Evolutionary conservation across 2,797 vertebrate genomes (phyloP).

Genomic region (Sebastes jordani): DNA sequence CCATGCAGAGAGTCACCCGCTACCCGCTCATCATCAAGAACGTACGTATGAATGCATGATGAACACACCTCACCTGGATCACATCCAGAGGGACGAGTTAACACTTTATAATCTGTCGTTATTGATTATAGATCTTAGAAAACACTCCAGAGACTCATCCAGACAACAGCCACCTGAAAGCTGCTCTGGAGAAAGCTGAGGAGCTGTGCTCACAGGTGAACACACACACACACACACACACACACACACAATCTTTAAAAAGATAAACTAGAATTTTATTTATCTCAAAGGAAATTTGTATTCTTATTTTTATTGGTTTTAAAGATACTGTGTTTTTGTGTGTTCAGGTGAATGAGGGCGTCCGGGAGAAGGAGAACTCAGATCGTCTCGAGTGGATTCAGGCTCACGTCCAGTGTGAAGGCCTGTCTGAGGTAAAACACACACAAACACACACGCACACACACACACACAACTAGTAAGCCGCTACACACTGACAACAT

Average conservation of each 20-base stretch:
- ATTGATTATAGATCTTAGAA: conserved; percentile 87
- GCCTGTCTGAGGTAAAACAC: conserved; percentile 91
- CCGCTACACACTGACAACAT: no score
- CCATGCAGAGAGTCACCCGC: conserved; percentile 97
- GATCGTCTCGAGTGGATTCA: conserved; percentile 99
- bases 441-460: background rate
- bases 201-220: conserved; percentile 91
- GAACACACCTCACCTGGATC: background rate
- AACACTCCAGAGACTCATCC: conserved; percentile 97
- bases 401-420: conserved; percentile 96
- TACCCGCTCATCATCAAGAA: conserved; percentile 99
- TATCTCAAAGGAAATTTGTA: no score
- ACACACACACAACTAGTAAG: background rate
- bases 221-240: background rate
- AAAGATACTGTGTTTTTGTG: background rate
- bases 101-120: background rate
- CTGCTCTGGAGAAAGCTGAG: conserved; percentile 96
- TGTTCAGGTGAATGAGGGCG: conserved; percentile 94
- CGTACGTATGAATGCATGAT: conserved; percentile 76
- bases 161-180: conserved; percentile 94
- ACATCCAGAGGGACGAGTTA: no score
- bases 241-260: background rate
- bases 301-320: background rate
- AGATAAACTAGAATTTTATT: no score
- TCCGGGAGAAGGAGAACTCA: conserved; percentile 97